phyloP scores from a whole-genome alignment of 1,140 invertebrate genomes.

The Mesaphorura yosii region DNA sequence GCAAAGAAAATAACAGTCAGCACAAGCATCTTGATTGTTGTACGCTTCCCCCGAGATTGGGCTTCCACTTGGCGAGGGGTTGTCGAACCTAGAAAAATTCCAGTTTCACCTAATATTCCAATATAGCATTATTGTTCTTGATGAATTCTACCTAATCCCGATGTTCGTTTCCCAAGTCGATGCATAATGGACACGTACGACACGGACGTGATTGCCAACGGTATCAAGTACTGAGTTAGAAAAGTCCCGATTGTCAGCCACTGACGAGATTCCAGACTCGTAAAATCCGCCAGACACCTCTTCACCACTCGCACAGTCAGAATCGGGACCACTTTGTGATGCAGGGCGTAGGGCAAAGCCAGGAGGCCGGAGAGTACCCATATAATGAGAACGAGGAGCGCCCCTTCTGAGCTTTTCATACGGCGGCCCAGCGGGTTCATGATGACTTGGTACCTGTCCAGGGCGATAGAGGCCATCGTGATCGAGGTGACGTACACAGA shows the following conservation, averaged over 20 bases:
- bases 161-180: constrained; percentile 31
- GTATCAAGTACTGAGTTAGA: constrained; percentile 43
- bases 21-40: constrained; percentile 45
- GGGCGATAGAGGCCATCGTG: constrained; percentile 43
- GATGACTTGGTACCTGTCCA: constrained; percentile 44
- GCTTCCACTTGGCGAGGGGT: constrained; percentile 33
- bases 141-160: constrained; percentile 13
- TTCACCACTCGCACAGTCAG: constrained; percentile 32
- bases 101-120: background rate
- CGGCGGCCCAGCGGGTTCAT: constrained; percentile 40
- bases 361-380: constrained; percentile 41
- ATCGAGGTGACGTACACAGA: constrained; percentile 45
- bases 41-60: constrained; percentile 33
- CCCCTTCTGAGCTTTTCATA: constrained; percentile 35
- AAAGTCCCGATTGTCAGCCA: constrained; percentile 39
- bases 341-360: constrained; percentile 43
- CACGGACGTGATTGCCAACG: constrained; percentile 39
- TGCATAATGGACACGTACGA: constrained; percentile 38
- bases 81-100: constrained; percentile 31
- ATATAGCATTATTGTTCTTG: background rate
- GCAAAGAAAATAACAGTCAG: constrained; percentile 43
- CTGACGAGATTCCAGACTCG: constrained; percentile 34
- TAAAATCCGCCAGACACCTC: constrained; percentile 38
- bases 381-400: constrained; percentile 37
- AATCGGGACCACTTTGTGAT: constrained; percentile 33